A percentile compares a stretch with the other conserved stretches of the same genome.
These are phyloP conservation scores for Abramis brama DNA, from an alignment of 2,113 vertebrate species.

Conservation along the genomic window DNA sequence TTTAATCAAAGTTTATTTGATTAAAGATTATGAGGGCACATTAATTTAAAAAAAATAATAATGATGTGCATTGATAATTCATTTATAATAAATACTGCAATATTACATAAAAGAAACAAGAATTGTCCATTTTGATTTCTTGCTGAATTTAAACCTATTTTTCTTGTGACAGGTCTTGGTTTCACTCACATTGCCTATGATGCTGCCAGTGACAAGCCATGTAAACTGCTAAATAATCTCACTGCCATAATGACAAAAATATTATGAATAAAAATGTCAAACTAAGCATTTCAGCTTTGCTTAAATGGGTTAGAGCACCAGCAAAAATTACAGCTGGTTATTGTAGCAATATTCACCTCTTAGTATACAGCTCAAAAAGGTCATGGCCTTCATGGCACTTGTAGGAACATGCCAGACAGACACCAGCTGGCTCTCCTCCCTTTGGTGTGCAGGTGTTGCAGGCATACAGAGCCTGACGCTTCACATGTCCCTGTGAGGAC, in stretches of 20 bases:
- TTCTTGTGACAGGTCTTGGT: background rate
- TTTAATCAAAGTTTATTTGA: no score
- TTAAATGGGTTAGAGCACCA: background rate
- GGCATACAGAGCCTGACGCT: slow-evolving; percentile 92
- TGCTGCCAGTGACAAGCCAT: background rate
- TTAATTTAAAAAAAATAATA: no score
- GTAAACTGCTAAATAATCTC: background rate
- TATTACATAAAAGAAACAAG: no score
- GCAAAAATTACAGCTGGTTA: background rate
- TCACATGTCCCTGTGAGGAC: slow-evolving; percentile 84
- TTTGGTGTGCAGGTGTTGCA: slow-evolving; percentile 90
- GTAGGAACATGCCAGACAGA: slow-evolving; percentile 96
- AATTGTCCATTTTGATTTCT: no score
- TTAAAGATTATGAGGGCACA: no score
- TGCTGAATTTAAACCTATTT: no score
- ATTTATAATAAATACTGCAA: no score
- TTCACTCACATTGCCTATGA: background rate
- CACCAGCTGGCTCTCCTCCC: slow-evolving; percentile 86
- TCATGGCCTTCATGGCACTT: slow-evolving; percentile 95
- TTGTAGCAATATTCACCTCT: slow-evolving; percentile 78
- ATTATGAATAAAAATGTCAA: background rate
- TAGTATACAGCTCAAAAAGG: slow-evolving; percentile 94
- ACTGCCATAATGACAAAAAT: background rate
- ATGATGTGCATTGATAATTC: no score
- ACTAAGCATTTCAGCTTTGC: background rate